Percentiles rank a stretch among this genome's conserved stretches.
Evolutionary conservation across 2,888 invertebrate species (phyloP).

Genomic region (Oscheius sp.): DNA sequence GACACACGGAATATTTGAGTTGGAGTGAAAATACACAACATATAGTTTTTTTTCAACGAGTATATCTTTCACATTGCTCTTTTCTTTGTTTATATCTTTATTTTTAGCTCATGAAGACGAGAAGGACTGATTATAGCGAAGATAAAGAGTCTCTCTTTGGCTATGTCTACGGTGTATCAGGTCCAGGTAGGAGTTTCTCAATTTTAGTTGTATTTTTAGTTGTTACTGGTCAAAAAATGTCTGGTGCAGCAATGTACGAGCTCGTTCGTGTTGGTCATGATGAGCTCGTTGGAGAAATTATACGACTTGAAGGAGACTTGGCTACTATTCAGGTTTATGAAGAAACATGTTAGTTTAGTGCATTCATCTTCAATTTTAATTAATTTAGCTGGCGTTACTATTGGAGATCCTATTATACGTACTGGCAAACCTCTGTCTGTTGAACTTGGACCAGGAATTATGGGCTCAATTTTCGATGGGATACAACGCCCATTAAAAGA

Average conservation of each 20-base stretch:
- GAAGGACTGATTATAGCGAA: neutral
- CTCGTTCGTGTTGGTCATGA: constrained; percentile 96
- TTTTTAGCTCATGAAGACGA: no score
- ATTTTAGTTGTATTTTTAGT: constrained; percentile 76
- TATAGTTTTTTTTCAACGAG: no score
- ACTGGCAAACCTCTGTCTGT: constrained; percentile 99
- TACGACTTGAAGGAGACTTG: constrained; percentile 97
- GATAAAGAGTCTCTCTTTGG: constrained; percentile 78
- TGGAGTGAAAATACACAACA: no score
- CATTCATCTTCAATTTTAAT: neutral
- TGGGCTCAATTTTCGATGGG: constrained; percentile 99
- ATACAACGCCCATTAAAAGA: constrained; percentile 96
- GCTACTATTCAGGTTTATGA: constrained; percentile 93
- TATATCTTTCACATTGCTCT: no score
- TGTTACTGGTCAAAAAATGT: constrained; percentile 98
- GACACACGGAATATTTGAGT: no score
- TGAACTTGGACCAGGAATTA: constrained; percentile 98
- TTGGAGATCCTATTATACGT: constrained; percentile 97
- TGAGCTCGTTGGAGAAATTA: constrained; percentile 98
- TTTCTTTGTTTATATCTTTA: no score
- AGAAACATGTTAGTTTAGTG: constrained; percentile 73
- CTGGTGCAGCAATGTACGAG: constrained; percentile 96
- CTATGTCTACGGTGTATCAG: constrained; percentile 95
- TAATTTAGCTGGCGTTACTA: constrained; percentile 85
- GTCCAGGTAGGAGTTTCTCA: constrained; percentile 76